These are phyloP conservation scores for Haliclona indistincta DNA, from an alignment of 37 sponge, comb jelly and placozoan species.

Conservation along the genomic window DNA sequence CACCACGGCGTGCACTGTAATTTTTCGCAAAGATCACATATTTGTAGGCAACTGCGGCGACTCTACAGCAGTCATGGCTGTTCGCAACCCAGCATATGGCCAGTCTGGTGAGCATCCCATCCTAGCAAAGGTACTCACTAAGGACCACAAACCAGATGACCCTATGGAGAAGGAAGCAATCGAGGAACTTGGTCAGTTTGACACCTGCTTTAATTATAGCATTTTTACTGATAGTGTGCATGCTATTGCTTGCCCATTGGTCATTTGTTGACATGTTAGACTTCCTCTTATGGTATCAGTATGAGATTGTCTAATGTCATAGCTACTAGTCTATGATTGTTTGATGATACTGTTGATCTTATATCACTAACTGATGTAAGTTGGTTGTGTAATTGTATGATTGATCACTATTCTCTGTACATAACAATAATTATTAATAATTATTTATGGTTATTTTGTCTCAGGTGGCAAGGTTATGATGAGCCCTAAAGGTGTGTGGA, in stretches of 20 bases:
- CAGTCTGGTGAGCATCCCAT: slow-evolving; percentile 42
- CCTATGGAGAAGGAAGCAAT: slow-evolving; percentile 63
- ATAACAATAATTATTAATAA: neutral
- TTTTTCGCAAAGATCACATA: slow-evolving; percentile 76
- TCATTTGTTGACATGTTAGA: too few relatives aligned
- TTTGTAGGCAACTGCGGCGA: slow-evolving; percentile 92
- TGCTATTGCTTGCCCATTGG: too few relatives aligned
- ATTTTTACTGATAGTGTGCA: too few relatives aligned
- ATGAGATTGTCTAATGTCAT: too few relatives aligned
- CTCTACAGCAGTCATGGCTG: slow-evolving; percentile 77
- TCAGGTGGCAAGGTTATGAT: slow-evolving; percentile 68
- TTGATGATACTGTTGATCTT: too few relatives aligned
- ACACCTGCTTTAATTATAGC: neutral
- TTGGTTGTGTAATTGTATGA: too few relatives aligned
- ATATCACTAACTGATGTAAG: too few relatives aligned
- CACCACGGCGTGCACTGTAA: slow-evolving; percentile 78
- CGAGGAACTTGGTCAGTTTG: slow-evolving; percentile 52
- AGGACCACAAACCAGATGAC: slow-evolving; percentile 96
- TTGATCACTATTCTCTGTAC: too few relatives aligned
- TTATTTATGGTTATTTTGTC: neutral
- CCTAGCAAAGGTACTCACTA: slow-evolving; percentile 61
- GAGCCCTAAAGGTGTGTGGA: slow-evolving; percentile 62
- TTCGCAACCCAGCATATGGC: slow-evolving; percentile 26
- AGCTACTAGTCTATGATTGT: too few relatives aligned
- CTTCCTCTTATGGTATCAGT: too few relatives aligned